Evolutionary conservation across 2,113 vertebrate genomes (phyloP).

Genomic region (Bothrops jararaca): DNA sequence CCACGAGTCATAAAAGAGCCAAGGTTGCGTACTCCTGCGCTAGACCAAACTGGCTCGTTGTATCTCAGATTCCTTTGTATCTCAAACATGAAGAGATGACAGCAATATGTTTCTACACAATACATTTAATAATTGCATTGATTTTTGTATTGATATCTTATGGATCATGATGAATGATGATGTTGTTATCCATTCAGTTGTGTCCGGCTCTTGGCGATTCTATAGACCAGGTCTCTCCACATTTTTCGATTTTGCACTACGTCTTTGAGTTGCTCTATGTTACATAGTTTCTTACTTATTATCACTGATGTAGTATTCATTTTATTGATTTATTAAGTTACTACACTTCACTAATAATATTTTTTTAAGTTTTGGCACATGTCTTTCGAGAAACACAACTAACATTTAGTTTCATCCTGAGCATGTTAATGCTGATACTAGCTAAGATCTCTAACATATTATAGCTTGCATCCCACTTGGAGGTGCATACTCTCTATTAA

Average conservation of each 20-base stretch:
- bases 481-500: not conserved
- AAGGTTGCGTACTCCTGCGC: too few species aligned
- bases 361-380: not conserved
- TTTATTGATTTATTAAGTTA: not conserved
- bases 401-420: not conserved
- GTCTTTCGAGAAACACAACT: not conserved
- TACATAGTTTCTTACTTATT: not conserved
- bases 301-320: not conserved
- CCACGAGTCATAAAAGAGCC: too few species aligned
- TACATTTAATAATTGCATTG: not conserved
- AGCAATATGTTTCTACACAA: not conserved
- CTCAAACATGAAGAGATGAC: not conserved
- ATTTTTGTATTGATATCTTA: not conserved
- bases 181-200: not conserved
- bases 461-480: not conserved
- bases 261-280: not conserved
- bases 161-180: not conserved
- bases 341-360: not conserved
- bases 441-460: not conserved
- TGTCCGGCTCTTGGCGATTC: not conserved
- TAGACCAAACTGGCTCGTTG: not conserved
- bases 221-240: not conserved
- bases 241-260: not conserved
- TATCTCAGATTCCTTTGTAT: not conserved
- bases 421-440: not conserved